A percentile compares a stretch with the other conserved stretches of the same genome.
Evolutionary conservation across 37 sponge, comb jelly and placozoan genomes (phyloP).

Genomic region (Dysidea cf. avara): DNA sequence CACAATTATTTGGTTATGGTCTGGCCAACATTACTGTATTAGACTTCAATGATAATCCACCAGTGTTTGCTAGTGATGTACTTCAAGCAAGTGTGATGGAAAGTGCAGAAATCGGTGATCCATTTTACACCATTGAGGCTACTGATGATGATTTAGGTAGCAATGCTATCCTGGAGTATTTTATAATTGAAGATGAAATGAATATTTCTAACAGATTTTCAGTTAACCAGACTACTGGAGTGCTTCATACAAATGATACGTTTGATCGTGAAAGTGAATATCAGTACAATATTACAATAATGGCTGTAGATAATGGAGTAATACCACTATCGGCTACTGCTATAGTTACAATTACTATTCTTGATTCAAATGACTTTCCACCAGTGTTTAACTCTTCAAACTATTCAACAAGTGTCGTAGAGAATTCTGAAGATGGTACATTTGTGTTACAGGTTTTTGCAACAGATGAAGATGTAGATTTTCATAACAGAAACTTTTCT

Average conservation of each 20-base stretch:
- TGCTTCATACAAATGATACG: constrained; percentile 29
- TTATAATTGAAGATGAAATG: not conserved
- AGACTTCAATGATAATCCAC: constrained; percentile 26
- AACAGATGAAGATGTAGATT: constrained; percentile 50
- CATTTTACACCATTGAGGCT: constrained; percentile 44
- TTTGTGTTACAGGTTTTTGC: constrained; percentile 29
- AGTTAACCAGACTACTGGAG: constrained; percentile 35
- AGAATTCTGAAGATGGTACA: constrained; percentile 52
- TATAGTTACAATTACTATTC: constrained; percentile 20
- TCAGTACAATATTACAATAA: constrained; percentile 16
- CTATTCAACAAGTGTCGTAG: constrained; percentile 35
- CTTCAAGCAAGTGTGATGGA: constrained; percentile 49
- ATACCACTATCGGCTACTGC: constrained; percentile 44
- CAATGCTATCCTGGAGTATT: constrained; percentile 44
- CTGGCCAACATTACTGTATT: not conserved
- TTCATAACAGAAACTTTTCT: constrained; percentile 38
- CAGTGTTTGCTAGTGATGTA: too few relatives aligned
- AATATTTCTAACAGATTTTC: constrained; percentile 38
- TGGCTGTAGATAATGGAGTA: constrained; percentile 64
- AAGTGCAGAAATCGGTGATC: constrained; percentile 27
- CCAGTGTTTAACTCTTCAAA: constrained; percentile 35
- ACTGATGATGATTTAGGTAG: constrained; percentile 57
- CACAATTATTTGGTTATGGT: too few relatives aligned
- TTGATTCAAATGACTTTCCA: constrained; percentile 53
- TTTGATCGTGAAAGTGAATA: constrained; percentile 64